Evolutionary conservation across 1,140 invertebrate genomes (phyloP).

Genomic region (Chironomus tepperi): DNA sequence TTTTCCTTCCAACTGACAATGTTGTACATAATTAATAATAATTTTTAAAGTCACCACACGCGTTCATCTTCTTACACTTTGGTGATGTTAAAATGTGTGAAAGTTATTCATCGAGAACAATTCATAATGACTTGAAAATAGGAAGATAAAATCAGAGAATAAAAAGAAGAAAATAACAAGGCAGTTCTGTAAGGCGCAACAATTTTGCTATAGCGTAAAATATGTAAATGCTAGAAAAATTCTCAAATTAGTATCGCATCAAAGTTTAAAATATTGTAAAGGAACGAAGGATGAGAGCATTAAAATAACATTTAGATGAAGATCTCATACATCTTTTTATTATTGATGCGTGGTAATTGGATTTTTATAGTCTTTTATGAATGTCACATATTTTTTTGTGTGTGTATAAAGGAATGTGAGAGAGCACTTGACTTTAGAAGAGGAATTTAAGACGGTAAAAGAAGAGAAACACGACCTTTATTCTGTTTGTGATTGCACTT

Average conservation of each 20-base stretch:
- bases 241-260: background rate
- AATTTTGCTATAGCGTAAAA: background rate
- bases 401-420: background rate
- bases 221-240: background rate
- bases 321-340: background rate
- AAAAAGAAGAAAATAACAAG: background rate
- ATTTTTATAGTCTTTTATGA: slow-evolving; percentile 10
- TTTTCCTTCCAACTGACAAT: background rate
- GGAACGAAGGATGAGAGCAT: background rate
- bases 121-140: background rate
- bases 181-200: background rate
- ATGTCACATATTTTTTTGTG: background rate
- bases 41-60: background rate
- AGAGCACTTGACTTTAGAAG: background rate
- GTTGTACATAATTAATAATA: background rate
- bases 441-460: background rate
- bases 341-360: slow-evolving; percentile 20
- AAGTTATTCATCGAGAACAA: slow-evolving; percentile 7
- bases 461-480: background rate
- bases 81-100: background rate
- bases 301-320: background rate
- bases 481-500: background rate
- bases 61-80: background rate
- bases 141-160: no score
- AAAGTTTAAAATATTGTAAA: background rate